Evolutionary conservation across 2,113 vertebrate species (phyloP).

Genomic region (Clupea harengus): DNA sequence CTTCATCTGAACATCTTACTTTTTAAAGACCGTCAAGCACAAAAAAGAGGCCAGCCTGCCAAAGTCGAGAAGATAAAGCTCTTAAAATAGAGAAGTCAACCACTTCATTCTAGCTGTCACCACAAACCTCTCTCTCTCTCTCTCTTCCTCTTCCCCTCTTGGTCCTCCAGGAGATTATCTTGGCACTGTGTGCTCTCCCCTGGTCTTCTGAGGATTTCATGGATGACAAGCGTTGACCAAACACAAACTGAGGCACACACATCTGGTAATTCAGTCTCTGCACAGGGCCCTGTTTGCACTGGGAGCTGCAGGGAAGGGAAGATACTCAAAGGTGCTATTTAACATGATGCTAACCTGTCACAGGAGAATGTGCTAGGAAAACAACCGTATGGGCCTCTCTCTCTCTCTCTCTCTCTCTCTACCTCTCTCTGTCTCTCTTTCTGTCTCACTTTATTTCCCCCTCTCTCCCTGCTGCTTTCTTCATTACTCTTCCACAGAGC

Average conservation of each 20-base stretch:
- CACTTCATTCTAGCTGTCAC: slow-evolving; percentile 63
- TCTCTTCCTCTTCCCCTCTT: slow-evolving; percentile 47
- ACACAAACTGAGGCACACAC: slow-evolving; percentile 52
- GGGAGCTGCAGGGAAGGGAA: slow-evolving; percentile 17
- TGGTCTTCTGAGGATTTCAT: slow-evolving; percentile 53
- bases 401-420: background rate
- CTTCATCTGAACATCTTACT: slow-evolving; percentile 30
- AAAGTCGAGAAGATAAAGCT: slow-evolving; percentile 58
- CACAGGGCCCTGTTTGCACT: slow-evolving; percentile 26
- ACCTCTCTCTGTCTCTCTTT: background rate
- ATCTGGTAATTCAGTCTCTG: slow-evolving; percentile 52
- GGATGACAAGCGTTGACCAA: slow-evolving; percentile 55
- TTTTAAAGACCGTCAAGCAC: slow-evolving; percentile 1
- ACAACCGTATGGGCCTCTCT: slow-evolving; percentile 33
- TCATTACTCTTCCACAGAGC: slow-evolving; percentile 20
- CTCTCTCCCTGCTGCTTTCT: slow-evolving; percentile 32
- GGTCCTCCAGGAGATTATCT: slow-evolving; percentile 47
- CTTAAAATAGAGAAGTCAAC: slow-evolving; percentile 63
- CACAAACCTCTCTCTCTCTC: slow-evolving; percentile 48
- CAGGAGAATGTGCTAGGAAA: slow-evolving; percentile 35
- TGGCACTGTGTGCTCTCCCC: slow-evolving; percentile 55
- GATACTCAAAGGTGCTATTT: slow-evolving; percentile 48
- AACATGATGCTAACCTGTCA: slow-evolving; percentile 43
- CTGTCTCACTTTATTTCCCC: background rate
- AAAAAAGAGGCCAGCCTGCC: slow-evolving; percentile 54